Percentiles rank a stretch among this genome's conserved stretches.
Conservation (phyloP, 53 echinoderm and acorn worm genomes). For the Pentamera pediparva region DNA sequence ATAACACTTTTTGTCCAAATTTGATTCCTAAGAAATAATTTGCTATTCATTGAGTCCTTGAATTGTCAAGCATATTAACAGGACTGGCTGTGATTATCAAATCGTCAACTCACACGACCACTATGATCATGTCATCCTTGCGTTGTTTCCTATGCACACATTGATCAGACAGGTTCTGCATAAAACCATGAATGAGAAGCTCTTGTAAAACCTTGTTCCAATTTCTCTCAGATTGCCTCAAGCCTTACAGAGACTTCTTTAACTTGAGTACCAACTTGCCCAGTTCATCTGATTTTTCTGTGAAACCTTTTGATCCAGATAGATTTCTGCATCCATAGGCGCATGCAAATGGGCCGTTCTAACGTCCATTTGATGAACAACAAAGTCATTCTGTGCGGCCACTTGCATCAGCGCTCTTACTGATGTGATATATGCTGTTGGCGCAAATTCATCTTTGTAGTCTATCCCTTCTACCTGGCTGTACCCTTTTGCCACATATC, state of each 20-base stretch:
- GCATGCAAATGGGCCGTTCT: conserved; percentile 38
- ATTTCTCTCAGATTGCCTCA: conserved; percentile 40
- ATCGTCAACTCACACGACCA: conserved; percentile 51
- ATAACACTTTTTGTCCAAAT: conserved; percentile 30
- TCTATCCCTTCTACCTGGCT: conserved; percentile 40
- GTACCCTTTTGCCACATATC: conserved; percentile 23
- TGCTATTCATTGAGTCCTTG: conserved; percentile 16
- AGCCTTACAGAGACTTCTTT: conserved; percentile 44
- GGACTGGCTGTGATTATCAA: conserved; percentile 39
- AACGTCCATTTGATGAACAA: conserved; percentile 16
- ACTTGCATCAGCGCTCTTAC: conserved; percentile 13
- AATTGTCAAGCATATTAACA: conserved; percentile 14
- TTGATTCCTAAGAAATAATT: conserved; percentile 47
- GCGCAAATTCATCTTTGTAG: conserved; percentile 24
- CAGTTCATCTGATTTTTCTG: neutral
- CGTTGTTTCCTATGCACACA: conserved; percentile 36
- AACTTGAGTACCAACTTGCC: conserved; percentile 35
- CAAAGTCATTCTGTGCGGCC: neutral
- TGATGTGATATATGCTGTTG: conserved; percentile 21
- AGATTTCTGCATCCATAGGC: conserved; percentile 30
- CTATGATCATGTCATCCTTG: conserved; percentile 18
- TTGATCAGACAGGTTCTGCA: conserved; percentile 16
- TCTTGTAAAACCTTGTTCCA: conserved; percentile 39
- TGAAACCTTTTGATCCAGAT: conserved; percentile 42
- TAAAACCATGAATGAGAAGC: conserved; percentile 7